Percentiles rank a stretch among this genome's conserved stretches.
Evolutionary conservation across 2,797 vertebrate genomes (phyloP).

Genomic region (Labeo calbasu): DNA sequence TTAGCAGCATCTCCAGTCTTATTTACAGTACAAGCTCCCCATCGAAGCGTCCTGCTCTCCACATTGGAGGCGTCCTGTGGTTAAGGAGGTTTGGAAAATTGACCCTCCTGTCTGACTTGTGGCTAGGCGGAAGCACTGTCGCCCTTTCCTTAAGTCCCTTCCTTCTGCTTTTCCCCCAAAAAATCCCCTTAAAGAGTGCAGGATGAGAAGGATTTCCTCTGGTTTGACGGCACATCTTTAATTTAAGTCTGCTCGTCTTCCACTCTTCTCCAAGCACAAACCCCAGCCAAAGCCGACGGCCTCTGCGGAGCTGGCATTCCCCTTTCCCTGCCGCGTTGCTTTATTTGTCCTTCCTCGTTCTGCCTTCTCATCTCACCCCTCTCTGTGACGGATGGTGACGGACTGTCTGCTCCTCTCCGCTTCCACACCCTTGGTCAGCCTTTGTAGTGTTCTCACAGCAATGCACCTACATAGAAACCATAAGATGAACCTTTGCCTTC

Average conservation of each 20-base stretch:
- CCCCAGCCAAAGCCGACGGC: conserved; percentile 75
- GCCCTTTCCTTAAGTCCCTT: conserved; percentile 63
- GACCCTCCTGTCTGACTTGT: conserved; percentile 72
- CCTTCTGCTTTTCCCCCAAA: conserved; percentile 66
- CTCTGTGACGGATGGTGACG: conserved; percentile 79
- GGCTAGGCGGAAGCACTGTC: conserved; percentile 71
- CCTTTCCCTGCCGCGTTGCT: conserved; percentile 63
- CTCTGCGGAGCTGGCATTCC: conserved; percentile 66
- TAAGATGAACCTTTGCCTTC: conserved; percentile 7
- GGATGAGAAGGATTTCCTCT: conserved; percentile 80
- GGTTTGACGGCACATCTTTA: conserved; percentile 79
- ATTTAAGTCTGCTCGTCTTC: conserved; percentile 81
- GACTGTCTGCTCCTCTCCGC: conserved; percentile 69
- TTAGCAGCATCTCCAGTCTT: conserved; percentile 50
- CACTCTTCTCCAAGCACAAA: conserved; percentile 80
- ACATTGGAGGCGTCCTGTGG: conserved; percentile 67
- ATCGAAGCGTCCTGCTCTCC: conserved; percentile 49
- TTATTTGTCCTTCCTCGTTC: conserved; percentile 65
- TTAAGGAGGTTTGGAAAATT: conserved; percentile 66
- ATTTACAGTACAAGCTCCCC: conserved; percentile 40
- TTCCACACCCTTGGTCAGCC: conserved; percentile 41
- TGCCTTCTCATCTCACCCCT: conserved; percentile 76
- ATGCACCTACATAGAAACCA: conserved; percentile 22
- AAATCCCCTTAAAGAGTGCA: conserved; percentile 72
- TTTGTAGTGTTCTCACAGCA: conserved; percentile 38